Evolutionary conservation across 2,888 invertebrate genomes (phyloP).

Genomic region (Crematogaster levior): DNA sequence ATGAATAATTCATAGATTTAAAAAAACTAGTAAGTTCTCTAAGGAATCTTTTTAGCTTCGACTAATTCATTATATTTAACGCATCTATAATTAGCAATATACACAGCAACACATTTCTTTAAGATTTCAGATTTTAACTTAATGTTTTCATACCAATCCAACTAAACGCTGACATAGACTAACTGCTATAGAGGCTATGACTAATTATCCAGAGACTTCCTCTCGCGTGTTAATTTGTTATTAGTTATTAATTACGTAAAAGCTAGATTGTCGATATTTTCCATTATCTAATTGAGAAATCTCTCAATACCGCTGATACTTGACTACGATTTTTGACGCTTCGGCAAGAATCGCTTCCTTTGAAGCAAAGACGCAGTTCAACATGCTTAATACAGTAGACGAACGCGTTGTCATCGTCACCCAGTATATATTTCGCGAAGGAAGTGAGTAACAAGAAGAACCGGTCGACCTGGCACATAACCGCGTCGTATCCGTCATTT

Average conservation of each 20-base stretch:
- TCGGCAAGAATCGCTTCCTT: neutral
- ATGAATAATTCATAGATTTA: neutral
- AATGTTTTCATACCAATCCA: neutral
- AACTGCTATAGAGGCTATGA: neutral
- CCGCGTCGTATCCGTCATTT: constrained; percentile 73
- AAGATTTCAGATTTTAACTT: neutral
- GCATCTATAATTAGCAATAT: neutral
- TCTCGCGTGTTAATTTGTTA: neutral
- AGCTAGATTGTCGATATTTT: neutral
- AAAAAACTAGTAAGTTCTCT: neutral
- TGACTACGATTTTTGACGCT: neutral
- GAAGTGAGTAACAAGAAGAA: constrained; percentile 73
- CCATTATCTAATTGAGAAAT: neutral
- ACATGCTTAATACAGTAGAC: constrained; percentile 7
- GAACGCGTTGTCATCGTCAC: constrained; percentile 58
- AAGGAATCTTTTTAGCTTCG: neutral
- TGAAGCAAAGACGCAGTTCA: neutral
- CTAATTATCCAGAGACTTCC: neutral
- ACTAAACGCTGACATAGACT: too few relatives aligned
- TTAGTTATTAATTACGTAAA: neutral
- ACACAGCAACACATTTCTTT: neutral
- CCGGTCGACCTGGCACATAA: constrained; percentile 73
- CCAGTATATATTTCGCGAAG: constrained; percentile 66
- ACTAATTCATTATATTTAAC: neutral
- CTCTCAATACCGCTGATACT: neutral